Conservation (phyloP, 1,140 invertebrate species). For the Lepidurus arcticus region DNA sequence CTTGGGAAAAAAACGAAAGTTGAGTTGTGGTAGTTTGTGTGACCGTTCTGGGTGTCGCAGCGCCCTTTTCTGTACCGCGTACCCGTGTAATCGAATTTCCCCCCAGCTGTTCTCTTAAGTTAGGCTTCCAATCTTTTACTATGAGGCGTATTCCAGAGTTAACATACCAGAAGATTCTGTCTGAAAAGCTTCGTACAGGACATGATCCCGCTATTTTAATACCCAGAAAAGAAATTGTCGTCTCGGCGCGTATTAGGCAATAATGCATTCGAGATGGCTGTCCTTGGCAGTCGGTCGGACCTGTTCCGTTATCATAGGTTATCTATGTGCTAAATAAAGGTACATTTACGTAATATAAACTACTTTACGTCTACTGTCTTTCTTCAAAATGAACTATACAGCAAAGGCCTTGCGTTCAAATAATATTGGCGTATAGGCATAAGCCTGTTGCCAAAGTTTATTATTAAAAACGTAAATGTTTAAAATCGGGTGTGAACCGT, state of each 20-base stretch:
- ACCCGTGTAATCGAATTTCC: background rate
- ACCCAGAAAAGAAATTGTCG: background rate
- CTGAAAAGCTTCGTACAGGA: background rate
- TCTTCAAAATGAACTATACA: no score
- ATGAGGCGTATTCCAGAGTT: constrained; percentile 10
- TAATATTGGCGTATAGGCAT: no score
- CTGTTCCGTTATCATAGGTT: constrained; percentile 15
- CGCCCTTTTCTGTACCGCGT: background rate
- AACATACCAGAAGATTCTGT: constrained; percentile 8
- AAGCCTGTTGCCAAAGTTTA: no score
- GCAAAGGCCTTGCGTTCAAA: no score
- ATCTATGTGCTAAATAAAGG: constrained; percentile 15
- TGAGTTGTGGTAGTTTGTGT: background rate
- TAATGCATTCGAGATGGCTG: background rate
- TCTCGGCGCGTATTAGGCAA: background rate
- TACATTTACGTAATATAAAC: constrained; percentile 4
- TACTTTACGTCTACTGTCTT: no score
- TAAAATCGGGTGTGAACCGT: no score
- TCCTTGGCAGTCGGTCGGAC: background rate
- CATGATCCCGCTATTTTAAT: background rate
- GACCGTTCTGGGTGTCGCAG: background rate
- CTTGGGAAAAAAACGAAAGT: background rate
- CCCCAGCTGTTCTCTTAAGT: background rate
- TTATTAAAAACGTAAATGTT: no score
- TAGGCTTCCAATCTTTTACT: background rate